Base-by-base conservation (phyloP, 2,888 invertebrate genomes). In the Orthonevra nobilis region DNA sequence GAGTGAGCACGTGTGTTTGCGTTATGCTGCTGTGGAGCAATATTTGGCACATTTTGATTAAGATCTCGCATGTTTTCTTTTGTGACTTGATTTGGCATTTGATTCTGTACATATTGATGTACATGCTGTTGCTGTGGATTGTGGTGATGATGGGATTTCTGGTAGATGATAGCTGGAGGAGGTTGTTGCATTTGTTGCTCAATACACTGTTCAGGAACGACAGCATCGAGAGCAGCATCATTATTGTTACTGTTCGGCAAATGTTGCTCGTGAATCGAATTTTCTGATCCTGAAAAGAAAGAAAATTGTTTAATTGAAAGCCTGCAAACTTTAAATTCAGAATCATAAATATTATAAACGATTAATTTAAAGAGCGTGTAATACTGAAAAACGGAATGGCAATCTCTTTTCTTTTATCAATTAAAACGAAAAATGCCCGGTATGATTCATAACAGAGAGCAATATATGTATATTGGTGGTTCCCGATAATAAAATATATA, bases 41-140 rank as follows among this genome's bases (percentile, higher is more conserved):
- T 61, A 70, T 82, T 83, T 83, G 83, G 83, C 82, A 83, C 82
- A 44, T 81, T 83, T 63, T 83, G 83, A 61, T 81, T 81, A 63
- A 61, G 50, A 58, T 83, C 82, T 46, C 73, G 56, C 15, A 61
- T 42, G 20, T 38, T 63, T 0, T 68, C 74, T 30, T 69, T 81
- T 63, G 74, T 69, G 61, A 79, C 50, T 2, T 32, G 42, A 23
- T 56, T 75, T 52, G 68, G 68, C 34, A 58, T 36, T 19, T 32
- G 36, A 34, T 36, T 70, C 54, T 44, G 75, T 26, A 23, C 73
- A 42, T 61, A 72, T 46, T 81, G 66, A 7, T 56, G 63, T 5
- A 56, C 42, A 46, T 66, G 77, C 34, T 63, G 69, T 9, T 60
- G 69, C 7, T 64, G 73, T 36, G 28, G 60, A 23, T 50, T 50